Evolutionary conservation across 2,888 invertebrate genomes (phyloP).

Genomic region (Mythimna loreyi): DNA sequence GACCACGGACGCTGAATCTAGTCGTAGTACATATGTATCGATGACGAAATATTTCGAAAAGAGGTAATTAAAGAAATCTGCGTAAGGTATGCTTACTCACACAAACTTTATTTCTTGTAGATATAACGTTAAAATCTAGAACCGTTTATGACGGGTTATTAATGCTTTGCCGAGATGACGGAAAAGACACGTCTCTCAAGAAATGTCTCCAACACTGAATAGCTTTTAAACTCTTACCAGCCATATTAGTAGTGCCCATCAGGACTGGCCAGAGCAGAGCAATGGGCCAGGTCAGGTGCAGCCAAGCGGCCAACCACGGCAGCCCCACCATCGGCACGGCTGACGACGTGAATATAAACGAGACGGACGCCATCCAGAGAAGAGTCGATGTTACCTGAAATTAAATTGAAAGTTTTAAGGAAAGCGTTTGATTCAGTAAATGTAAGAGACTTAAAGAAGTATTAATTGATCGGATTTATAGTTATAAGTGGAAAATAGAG

Average conservation of each 20-base stretch:
- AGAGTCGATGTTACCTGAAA: conserved; percentile 68
- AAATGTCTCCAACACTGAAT: not conserved
- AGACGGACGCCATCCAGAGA: conserved; percentile 72
- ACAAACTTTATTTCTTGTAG: not conserved
- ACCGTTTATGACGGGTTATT: not conserved
- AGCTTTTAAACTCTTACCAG: conserved; percentile 66
- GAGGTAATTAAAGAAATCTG: not conserved
- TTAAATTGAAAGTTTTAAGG: not conserved
- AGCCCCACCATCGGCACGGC: conserved; percentile 66
- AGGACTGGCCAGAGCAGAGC: conserved; percentile 82
- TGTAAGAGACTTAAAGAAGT: not conserved
- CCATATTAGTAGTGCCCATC: conserved; percentile 76
- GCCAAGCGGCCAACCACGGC: conserved; percentile 76
- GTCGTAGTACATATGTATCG: too few relatives aligned
- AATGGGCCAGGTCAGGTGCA: conserved; percentile 78
- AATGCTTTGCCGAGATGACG: not conserved
- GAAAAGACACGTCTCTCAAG: not conserved
- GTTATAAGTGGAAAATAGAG: too few relatives aligned
- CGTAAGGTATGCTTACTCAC: too few relatives aligned
- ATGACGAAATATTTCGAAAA: not conserved
- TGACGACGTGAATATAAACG: conserved; percentile 66
- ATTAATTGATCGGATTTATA: too few relatives aligned
- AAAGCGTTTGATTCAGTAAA: conserved; percentile 29
- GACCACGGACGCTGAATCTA: too few relatives aligned
- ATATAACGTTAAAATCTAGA: not conserved